Evolutionary conservation across 2,113 vertebrate species (phyloP).

Genomic region (Chionodraco myersi): DNA sequence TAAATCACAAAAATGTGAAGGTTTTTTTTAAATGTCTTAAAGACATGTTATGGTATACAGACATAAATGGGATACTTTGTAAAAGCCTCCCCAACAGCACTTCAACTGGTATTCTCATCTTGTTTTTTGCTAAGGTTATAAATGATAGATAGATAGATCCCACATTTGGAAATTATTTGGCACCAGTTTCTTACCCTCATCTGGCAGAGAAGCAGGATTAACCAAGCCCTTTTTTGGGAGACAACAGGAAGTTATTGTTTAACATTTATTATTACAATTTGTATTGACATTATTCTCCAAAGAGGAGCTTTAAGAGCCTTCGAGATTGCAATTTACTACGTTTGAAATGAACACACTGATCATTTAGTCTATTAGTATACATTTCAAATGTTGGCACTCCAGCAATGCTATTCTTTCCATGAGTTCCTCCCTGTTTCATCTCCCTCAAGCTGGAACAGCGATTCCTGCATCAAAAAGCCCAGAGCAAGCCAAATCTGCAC

Average conservation of each 20-base stretch:
- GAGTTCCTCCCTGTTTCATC: constrained; percentile 27
- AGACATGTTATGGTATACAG: background rate
- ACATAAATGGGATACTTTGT: background rate
- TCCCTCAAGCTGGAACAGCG: constrained; percentile 30
- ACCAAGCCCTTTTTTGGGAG: background rate
- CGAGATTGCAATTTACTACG: background rate
- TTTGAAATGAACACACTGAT: background rate
- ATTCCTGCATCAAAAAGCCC: constrained; percentile 41
- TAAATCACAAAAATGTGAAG: background rate
- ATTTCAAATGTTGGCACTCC: background rate
- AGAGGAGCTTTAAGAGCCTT: background rate
- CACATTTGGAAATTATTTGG: background rate
- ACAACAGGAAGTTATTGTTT: background rate
- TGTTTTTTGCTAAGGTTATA: too few species aligned
- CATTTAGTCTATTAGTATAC: background rate
- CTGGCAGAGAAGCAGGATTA: constrained; percentile 11
- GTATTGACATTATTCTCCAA: background rate
- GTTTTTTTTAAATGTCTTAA: background rate
- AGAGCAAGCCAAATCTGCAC: constrained; percentile 37
- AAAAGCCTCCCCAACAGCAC: background rate
- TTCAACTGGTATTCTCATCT: background rate
- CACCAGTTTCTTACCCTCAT: constrained; percentile 16
- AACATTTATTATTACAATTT: background rate
- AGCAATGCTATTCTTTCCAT: constrained; percentile 11
- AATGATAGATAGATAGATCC: too few species aligned